Conservation (phyloP, 2,113 vertebrate genomes). For the Notarius quadriscutis region DNA sequence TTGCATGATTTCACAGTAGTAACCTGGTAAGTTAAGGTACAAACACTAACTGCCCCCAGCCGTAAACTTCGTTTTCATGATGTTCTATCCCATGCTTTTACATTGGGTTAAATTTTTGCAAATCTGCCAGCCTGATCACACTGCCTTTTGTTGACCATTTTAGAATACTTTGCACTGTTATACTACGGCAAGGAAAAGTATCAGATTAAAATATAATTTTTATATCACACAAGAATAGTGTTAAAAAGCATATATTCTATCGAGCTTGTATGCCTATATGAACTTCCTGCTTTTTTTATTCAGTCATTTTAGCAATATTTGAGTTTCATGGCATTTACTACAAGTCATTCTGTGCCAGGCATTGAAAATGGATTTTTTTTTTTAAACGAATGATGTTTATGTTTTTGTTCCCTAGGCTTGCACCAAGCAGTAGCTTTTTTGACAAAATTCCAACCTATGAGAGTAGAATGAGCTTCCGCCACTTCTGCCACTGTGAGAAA, state of each 20-base stretch:
- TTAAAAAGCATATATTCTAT: neutral
- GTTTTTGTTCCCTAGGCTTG: slow-evolving; percentile 70
- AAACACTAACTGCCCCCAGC: neutral
- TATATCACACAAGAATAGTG: neutral
- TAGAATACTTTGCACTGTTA: neutral
- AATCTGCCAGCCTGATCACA: neutral
- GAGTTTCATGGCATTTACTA: neutral
- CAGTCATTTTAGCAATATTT: neutral
- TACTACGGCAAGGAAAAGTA: neutral
- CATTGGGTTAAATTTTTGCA: neutral
- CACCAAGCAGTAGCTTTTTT: slow-evolving; percentile 84
- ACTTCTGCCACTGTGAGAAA: slow-evolving; percentile 75
- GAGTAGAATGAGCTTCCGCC: slow-evolving; percentile 47
- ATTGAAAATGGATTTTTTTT: neutral
- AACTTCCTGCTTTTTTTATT: neutral
- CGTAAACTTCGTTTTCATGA: neutral
- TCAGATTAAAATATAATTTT: neutral
- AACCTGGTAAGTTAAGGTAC: neutral
- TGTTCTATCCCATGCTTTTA: neutral
- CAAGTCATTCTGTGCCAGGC: neutral
- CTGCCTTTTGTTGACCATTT: neutral
- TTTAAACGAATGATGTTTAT: neutral
- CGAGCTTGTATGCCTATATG: neutral
- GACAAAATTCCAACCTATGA: slow-evolving; percentile 70
- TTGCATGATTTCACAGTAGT: neutral